These are phyloP conservation scores for Paedocypris micromegethes DNA, from an alignment of 2,797 vertebrate genomes.

Conservation along the genomic window DNA sequence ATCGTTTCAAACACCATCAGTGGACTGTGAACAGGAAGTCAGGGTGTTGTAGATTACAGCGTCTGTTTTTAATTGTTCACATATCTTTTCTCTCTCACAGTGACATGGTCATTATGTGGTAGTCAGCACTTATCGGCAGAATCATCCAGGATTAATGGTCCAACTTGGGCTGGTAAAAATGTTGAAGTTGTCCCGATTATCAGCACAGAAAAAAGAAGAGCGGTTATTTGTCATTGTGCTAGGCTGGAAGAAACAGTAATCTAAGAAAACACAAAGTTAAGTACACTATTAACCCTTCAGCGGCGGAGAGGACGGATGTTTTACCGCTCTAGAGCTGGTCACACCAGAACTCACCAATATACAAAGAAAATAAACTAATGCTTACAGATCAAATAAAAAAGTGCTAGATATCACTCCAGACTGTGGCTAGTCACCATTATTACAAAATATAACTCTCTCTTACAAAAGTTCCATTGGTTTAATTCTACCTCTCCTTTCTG, in stretches of 20 bases:
- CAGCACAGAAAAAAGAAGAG: slow-evolving; percentile 97
- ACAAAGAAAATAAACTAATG: no score
- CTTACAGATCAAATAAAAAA: no score
- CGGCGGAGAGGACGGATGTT: slow-evolving; percentile 45
- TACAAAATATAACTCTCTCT: no score
- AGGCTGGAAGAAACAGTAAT: slow-evolving; percentile 86
- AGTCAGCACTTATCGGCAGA: slow-evolving; percentile 94
- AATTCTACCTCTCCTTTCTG: no score
- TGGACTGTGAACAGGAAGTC: slow-evolving; percentile 76
- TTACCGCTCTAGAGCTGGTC: no score
- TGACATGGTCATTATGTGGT: slow-evolving; percentile 98
- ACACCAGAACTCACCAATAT: no score
- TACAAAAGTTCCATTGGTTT: no score
- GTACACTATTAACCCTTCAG: slow-evolving; percentile 84
- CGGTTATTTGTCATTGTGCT: slow-evolving; percentile 99
- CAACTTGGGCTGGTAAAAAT: slow-evolving; percentile 94
- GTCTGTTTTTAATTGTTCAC: slow-evolving; percentile 98
- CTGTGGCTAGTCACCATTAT: no score
- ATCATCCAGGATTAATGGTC: slow-evolving; percentile 99
- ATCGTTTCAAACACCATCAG: slow-evolving; percentile 82
- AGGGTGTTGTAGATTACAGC: slow-evolving; percentile 76
- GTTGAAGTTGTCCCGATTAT: slow-evolving; percentile 99
- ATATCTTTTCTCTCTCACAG: slow-evolving; percentile 83
- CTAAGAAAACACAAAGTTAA: slow-evolving; percentile 73
- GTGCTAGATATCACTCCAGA: no score